Evolutionary conservation across 2,797 vertebrate genomes (phyloP), one percentile per base, ranked within the genome.

Genomic region (Aulostomus chinensis): DNA sequence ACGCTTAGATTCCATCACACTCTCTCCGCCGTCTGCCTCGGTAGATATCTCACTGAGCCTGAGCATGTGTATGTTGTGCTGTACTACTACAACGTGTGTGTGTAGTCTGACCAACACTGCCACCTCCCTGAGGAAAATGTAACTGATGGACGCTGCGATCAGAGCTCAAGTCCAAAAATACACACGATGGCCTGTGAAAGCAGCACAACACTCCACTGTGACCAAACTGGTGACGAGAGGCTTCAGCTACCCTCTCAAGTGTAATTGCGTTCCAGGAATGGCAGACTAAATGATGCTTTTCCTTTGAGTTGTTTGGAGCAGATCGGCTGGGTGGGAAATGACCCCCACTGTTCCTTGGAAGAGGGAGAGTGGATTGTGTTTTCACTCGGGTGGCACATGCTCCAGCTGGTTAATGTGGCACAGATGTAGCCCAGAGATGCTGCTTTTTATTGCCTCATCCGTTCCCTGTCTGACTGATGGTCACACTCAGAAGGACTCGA

Each of bases 281-380:
- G 51, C 61, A 39, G 75, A 46, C 62, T 72, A 90, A 91, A 91
- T 89, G 62, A 81, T 73, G 81, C 84, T 80, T 84, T 91, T 90
- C 89, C 89, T 89, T 63, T 67, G 56, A 68, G 73, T 63, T 78
- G 79, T 83, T 84, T 81, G 68, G 84, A 83, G 62, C 78, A 54
- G 51, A 70, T 48, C 25, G 22, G 56, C 50, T 3, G 49, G 63
- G 58, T 77, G 84, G 83, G 80, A 86, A 84, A 79, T 76, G 77
- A 72, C 60, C 64, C 34, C 47, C 32, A 1, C 53, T 15, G 21
- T 75, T 69, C 58, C 13, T 20, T 83, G 76, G 72, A 76, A 7
- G 34, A 21, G 42, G 50, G 64, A 62, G 68, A 66, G 53, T 26
- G 73, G 62, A 24, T 33, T 34, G 52, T n/a, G 12, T 57, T 59